phyloP scores from a whole-genome alignment of 2,113 vertebrate species.

The Carassius auratus region DNA sequence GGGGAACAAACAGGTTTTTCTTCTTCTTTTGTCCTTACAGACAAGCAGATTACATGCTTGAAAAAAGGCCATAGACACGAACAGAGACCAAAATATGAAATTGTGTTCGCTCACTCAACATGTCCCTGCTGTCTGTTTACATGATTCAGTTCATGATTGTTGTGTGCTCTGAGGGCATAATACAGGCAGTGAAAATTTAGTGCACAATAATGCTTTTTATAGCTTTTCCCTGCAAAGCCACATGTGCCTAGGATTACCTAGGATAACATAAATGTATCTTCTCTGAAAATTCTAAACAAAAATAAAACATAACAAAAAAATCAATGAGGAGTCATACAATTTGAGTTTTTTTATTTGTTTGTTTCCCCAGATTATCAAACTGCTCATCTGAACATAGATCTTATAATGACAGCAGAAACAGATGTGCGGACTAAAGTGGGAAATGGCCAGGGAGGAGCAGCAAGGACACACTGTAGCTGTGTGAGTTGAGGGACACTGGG shows the following conservation, averaged over 20 bases:
- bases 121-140: neutral
- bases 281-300: neutral
- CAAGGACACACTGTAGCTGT: constrained; percentile 11
- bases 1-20: neutral
- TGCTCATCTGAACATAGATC: neutral
- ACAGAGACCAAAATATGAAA: constrained; percentile 2
- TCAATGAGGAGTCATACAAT: neutral
- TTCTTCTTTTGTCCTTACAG: neutral
- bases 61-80: neutral
- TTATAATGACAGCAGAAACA: constrained; percentile 3
- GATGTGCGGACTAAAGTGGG: neutral
- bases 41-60: neutral
- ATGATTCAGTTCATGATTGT: constrained; percentile 6
- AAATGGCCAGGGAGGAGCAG: neutral
- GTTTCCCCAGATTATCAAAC: too few species aligned
- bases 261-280: neutral
- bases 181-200: constrained; percentile 1
- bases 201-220: neutral
- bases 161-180: constrained; percentile 10
- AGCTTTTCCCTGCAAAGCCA: neutral
- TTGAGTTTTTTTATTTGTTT: too few species aligned
- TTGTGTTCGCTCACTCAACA: neutral
- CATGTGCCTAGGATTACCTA: neutral
- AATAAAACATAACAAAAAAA: neutral
- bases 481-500: neutral